Conservation (phyloP, 1,140 invertebrate genomes). For the Ceratosolen fusciceps region DNA sequence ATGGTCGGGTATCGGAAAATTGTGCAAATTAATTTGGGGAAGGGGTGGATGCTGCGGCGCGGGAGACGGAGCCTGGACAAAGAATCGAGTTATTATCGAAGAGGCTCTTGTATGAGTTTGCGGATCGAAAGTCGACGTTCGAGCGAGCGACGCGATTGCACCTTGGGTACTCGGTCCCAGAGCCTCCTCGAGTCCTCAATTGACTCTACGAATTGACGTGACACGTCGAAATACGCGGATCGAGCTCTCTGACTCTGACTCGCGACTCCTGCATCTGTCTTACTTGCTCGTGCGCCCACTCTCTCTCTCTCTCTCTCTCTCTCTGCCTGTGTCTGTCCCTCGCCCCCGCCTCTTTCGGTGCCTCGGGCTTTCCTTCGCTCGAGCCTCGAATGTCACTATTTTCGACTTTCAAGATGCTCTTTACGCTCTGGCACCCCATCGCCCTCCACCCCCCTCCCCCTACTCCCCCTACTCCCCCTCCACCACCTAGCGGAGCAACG, state of each 20-base stretch:
- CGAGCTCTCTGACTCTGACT: neutral
- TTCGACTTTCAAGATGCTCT: constrained; percentile 57
- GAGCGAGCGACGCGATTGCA: constrained; percentile 8
- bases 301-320: constrained; percentile 18
- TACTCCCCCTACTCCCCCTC: neutral
- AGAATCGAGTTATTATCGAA: constrained; percentile 13
- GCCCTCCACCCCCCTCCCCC: too few relatives aligned
- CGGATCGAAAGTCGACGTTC: constrained; percentile 40
- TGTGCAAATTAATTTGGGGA: constrained; percentile 4
- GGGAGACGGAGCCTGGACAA: neutral
- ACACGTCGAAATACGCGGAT: constrained; percentile 55
- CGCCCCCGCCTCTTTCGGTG: constrained; percentile 15
- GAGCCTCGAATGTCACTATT: constrained; percentile 60
- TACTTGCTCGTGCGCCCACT: too few relatives aligned
- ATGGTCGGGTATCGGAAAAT: neutral
- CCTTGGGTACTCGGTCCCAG: constrained; percentile 45
- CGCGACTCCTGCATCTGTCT: neutral
- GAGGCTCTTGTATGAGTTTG: neutral
- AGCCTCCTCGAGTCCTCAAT: constrained; percentile 59
- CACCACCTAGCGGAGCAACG: too few relatives aligned
- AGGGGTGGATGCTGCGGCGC: neutral
- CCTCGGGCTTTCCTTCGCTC: neutral
- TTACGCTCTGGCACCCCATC: neutral
- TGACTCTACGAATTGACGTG: constrained; percentile 67
- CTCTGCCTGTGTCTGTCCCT: constrained; percentile 19